Evolutionary conservation across 2,113 vertebrate species (phyloP), one percentile per base, ranked within the genome.

Genomic region (Tursiops truncatus): DNA sequence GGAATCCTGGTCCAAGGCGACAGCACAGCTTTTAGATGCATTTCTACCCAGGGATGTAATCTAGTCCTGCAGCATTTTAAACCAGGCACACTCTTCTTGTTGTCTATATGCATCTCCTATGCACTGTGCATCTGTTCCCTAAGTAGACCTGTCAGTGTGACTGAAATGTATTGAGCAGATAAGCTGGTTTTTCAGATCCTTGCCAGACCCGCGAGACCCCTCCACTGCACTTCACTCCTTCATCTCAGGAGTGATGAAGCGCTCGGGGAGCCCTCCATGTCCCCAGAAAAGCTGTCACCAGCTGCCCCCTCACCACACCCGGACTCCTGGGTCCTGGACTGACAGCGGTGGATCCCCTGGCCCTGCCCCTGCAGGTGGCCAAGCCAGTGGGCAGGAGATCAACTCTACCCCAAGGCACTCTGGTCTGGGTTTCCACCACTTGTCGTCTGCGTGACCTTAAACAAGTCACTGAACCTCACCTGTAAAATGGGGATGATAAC

Each of bases 61-160:
- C 63, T 7, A 31, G 41, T 9, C 53, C 41, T 4, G 4, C 4
- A 0, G 12, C 18, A 1, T 18, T 8, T 15, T 0, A 8, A 36
- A 15, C 76, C 63, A 8, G 63, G 33, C 53, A 13, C 36, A 1
- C 9, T 31, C 25, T 15, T 4, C 73, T 41, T 20, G 47, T 5
- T 41, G 38, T 20, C 10, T 1, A 9, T 12, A 7, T 12, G 18
- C 6, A 0, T 2, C 23, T 62, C 68, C 31, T 38, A 6, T 21
- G 60, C 8, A 5, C 31, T 2, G 10, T 8, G 4, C 38, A n/a
- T 33, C 47, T 60, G 28, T 60, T 12, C 67, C 33, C n/a, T 3
- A 33, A n/a, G 44, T 1, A 17, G 31, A 3, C 15, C n/a, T 7
- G 26, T 41, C 2, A 2, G 10, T 76, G 17, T 65, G n/a, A 47